phyloP scores from a whole-genome alignment of 2,113 vertebrate species.

The Aspiorhynchus laticeps region DNA sequence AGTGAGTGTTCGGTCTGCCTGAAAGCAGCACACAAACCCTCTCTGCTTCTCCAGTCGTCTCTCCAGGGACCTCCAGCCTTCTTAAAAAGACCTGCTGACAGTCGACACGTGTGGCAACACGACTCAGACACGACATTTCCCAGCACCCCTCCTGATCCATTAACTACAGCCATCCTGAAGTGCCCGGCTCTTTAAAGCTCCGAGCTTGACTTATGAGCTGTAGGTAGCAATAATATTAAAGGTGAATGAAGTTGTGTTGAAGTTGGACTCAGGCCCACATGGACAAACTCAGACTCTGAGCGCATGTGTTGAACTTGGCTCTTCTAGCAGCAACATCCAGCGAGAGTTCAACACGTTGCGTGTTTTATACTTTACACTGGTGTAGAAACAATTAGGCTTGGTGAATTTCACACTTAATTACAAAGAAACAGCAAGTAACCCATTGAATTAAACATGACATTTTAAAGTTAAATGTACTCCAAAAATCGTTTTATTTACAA shows the following conservation, averaged over 20 bases:
- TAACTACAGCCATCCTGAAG: slow-evolving; percentile 19
- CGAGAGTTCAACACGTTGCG: not conserved
- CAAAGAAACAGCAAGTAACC: no score
- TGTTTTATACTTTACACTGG: not conserved
- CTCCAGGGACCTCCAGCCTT: slow-evolving; percentile 13
- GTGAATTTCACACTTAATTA: no score
- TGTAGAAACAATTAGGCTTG: no score
- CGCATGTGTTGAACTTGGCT: slow-evolving; percentile 54
- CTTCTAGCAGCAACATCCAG: not conserved
- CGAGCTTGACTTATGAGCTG: slow-evolving; percentile 39
- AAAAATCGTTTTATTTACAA: not conserved
- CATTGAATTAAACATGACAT: no score
- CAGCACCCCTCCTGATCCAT: slow-evolving; percentile 18
- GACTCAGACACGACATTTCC: slow-evolving; percentile 7
- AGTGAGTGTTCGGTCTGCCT: not conserved
- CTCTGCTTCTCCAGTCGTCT: not conserved
- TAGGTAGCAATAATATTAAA: slow-evolving; percentile 35
- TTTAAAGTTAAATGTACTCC: not conserved
- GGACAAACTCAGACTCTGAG: slow-evolving; percentile 26
- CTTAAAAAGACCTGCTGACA: slow-evolving; percentile 38
- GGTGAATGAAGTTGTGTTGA: slow-evolving; percentile 47
- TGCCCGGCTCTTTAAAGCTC: slow-evolving; percentile 38
- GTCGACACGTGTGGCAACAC: slow-evolving; percentile 35
- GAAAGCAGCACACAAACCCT: slow-evolving; percentile 4
- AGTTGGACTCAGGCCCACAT: slow-evolving; percentile 28